phyloP scores from a whole-genome alignment of 2,797 vertebrate genomes.

The Schizopygopsis malacanthus region DNA sequence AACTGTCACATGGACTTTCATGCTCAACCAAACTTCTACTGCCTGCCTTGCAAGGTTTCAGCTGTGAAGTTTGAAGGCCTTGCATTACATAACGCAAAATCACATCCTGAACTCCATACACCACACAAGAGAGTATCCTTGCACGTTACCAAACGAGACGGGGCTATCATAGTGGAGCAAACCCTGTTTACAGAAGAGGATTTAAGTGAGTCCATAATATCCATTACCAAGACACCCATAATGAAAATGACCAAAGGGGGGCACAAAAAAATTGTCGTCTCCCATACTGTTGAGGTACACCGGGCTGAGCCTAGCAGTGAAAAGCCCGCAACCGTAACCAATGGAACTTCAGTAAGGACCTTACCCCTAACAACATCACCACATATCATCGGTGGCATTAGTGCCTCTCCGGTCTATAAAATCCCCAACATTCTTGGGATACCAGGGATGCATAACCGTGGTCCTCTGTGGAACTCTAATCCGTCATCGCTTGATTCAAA shows the following conservation, averaged over 20 bases:
- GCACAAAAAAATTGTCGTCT: conserved; percentile 89
- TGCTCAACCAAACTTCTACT: conserved; percentile 89
- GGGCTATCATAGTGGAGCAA: conserved; percentile 87
- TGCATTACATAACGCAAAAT: conserved; percentile 87
- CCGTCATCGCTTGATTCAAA: conserved; percentile 69
- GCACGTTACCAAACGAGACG: conserved; percentile 85
- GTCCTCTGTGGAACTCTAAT: conserved; percentile 51
- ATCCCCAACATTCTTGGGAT: conserved; percentile 85
- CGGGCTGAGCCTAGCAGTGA: conserved; percentile 70
- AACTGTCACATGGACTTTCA: conserved; percentile 91
- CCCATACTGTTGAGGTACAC: conserved; percentile 87
- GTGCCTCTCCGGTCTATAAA: conserved; percentile 85
- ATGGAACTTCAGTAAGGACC: conserved; percentile 50
- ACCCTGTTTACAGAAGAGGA: conserved; percentile 80
- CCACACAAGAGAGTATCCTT: conserved; percentile 79
- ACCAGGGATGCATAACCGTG: conserved; percentile 81
- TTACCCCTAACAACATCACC: conserved; percentile 40
- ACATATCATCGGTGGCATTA: conserved; percentile 80
- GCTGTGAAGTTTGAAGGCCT: conserved; percentile 90
- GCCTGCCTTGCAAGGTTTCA: conserved; percentile 86
- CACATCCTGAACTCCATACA: conserved; percentile 75
- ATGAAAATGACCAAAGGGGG: conserved; percentile 95
- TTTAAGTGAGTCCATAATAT: conserved; percentile 85
- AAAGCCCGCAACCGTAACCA: conserved; percentile 67
- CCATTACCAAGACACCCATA: conserved; percentile 94